Base-by-base conservation (phyloP, 2,888 invertebrate genomes). In the Acronicta psi region DNA sequence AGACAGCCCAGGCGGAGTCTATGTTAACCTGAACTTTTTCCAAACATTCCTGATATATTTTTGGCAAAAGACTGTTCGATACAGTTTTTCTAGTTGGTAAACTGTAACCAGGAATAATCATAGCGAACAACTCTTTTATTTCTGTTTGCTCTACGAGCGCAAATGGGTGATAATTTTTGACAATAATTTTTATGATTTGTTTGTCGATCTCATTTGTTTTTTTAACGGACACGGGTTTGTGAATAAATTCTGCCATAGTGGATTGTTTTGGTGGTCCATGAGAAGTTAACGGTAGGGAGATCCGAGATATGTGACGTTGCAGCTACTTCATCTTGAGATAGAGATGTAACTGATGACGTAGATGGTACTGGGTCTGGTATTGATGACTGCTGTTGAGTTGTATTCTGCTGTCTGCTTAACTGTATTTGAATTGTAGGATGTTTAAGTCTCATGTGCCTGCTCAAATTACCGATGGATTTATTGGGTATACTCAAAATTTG, bases 1-100 rank as follows among this genome's bases (percentile, higher is more conserved):
- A n/a, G n/a, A n/a, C n/a, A n/a, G n/a, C n/a, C n/a, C n/a, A n/a
- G n/a, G n/a, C n/a, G n/a, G n/a, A n/a, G n/a, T n/a, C n/a, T n/a
- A n/a, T n/a, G n/a, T n/a, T n/a, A n/a, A n/a, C n/a, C n/a, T n/a
- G n/a, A n/a, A n/a, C n/a, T n/a, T n/a, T n/a, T n/a, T n/a, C n/a
- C n/a, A 29, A 13, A 45, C 29, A 31, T 31, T 17, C 16, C 29
- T 45, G 29, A 13, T 45, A 17, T 2, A 16, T 16, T 45, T 45
- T 34, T 45, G 31, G 45, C 10, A 45, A 45, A 2, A 45, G 9
- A 18, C 29, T 34, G 45, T 29, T 45, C 10, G 45, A 45, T 17
- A 45, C 18, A 13, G 45, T 45, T 31, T 45, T 45, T 31, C 45
- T 45, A n/a, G 31, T 45, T 0, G 45, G 45, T 34, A 45, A 17